phyloP scores from a whole-genome alignment of 2,113 vertebrate genomes.

The Stomatorhinus ivindoensis region DNA sequence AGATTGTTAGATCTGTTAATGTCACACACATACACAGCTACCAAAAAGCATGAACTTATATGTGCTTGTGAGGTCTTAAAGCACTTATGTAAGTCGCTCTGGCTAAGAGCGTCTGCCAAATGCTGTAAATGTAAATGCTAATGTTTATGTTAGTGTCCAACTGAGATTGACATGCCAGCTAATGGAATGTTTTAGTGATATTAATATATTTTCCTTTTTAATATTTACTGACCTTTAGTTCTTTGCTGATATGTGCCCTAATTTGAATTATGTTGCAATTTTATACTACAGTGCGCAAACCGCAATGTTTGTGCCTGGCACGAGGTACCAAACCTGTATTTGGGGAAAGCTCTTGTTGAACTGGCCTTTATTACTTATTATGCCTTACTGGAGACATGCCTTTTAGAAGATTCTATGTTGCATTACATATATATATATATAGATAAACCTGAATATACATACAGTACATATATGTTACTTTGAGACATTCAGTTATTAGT shows the following conservation, averaged over 20 bases:
- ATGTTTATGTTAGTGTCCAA: constrained; percentile 4
- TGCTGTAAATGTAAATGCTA: too few relatives aligned
- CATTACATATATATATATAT: background rate
- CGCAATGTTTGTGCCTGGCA: background rate
- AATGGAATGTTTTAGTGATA: constrained; percentile 23
- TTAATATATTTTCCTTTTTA: constrained; percentile 38
- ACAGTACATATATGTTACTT: background rate
- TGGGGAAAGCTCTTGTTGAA: background rate
- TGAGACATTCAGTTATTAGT: background rate
- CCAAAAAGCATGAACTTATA: background rate
- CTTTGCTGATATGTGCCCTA: background rate
- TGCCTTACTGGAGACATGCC: background rate
- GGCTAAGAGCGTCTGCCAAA: too few relatives aligned
- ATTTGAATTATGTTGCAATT: constrained; percentile 20
- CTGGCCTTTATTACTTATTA: background rate
- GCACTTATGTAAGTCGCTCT: too few relatives aligned
- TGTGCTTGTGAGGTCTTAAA: too few relatives aligned
- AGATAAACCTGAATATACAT: background rate
- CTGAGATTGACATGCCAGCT: constrained; percentile 29
- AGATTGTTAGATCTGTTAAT: background rate
- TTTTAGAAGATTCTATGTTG: background rate
- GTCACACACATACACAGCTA: background rate
- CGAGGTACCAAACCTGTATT: background rate
- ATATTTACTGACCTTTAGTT: constrained; percentile 47
- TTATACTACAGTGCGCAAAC: background rate